phyloP scores from a whole-genome alignment of 2,888 invertebrate species.

The Cantharis nigra region DNA sequence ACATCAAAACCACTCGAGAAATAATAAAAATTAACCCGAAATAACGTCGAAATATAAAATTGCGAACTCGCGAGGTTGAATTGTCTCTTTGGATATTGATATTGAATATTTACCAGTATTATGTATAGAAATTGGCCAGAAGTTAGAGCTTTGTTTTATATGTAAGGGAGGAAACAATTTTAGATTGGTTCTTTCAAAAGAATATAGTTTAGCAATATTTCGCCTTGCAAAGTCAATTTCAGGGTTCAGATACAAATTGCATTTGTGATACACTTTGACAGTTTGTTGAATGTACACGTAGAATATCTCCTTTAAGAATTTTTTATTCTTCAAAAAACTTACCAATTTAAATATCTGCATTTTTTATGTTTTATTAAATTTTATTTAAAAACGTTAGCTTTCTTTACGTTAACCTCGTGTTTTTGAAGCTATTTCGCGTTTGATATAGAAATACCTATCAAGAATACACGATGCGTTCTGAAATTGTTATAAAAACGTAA shows the following conservation, averaged over 20 bases:
- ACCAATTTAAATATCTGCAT: neutral
- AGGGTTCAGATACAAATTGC: conserved; percentile 49
- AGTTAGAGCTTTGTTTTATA: conserved; percentile 44
- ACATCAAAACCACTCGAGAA: neutral
- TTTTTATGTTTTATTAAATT: neutral
- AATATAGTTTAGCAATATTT: conserved; percentile 50
- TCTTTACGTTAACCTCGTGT: neutral
- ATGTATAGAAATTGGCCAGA: conserved; percentile 42
- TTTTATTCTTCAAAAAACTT: neutral
- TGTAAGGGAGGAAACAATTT: conserved; percentile 44
- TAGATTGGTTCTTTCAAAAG: conserved; percentile 46
- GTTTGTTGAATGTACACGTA: conserved; percentile 37
- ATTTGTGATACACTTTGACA: conserved; percentile 50
- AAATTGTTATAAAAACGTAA: neutral
- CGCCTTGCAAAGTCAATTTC: conserved; percentile 47
- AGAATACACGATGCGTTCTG: neutral
- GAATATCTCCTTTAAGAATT: conserved; percentile 20
- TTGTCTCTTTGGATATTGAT: conserved; percentile 22
- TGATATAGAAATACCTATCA: neutral
- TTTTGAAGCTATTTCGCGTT: neutral
- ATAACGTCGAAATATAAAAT: neutral
- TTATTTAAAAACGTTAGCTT: neutral
- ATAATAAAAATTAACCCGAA: neutral
- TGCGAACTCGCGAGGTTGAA: conserved; percentile 4
- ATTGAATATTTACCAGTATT: conserved; percentile 45